Evolutionary conservation across 2,113 vertebrate species (phyloP).

Genomic region (Callithrix jacchus): DNA sequence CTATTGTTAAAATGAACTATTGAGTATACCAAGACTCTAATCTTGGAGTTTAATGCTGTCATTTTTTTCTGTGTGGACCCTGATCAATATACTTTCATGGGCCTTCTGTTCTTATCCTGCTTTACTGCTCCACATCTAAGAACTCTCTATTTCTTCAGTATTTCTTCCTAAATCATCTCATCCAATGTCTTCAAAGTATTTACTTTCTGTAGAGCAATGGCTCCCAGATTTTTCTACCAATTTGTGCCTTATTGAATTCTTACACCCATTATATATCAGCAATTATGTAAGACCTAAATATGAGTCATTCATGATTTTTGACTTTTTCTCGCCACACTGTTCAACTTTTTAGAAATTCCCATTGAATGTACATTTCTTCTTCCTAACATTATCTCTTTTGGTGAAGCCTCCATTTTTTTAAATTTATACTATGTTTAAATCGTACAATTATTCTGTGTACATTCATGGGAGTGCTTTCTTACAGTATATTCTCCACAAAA

Average conservation of each 20-base stretch:
- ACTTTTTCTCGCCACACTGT: neutral
- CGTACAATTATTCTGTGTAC: neutral
- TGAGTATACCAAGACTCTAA: neutral
- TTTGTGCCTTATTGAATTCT: neutral
- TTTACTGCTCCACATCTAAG: neutral
- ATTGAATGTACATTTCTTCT: neutral
- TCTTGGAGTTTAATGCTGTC: neutral
- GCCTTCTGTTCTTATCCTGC: neutral
- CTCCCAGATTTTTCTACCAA: neutral
- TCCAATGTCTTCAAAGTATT: neutral
- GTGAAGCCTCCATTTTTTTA: neutral
- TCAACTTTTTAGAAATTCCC: neutral
- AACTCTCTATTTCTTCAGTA: neutral
- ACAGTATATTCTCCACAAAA: neutral
- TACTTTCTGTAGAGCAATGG: neutral
- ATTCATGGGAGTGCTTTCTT: neutral
- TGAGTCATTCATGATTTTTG: neutral
- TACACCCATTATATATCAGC: neutral
- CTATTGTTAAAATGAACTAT: neutral
- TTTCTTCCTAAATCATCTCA: neutral
- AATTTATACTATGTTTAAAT: neutral
- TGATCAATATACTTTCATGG: too few relatives aligned
- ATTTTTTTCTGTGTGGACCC: fast-evolving
- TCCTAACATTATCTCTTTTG: neutral
- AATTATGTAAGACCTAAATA: neutral